Conservation (phyloP, 2,797 vertebrate genomes). For the Thunnus albacares region DNA sequence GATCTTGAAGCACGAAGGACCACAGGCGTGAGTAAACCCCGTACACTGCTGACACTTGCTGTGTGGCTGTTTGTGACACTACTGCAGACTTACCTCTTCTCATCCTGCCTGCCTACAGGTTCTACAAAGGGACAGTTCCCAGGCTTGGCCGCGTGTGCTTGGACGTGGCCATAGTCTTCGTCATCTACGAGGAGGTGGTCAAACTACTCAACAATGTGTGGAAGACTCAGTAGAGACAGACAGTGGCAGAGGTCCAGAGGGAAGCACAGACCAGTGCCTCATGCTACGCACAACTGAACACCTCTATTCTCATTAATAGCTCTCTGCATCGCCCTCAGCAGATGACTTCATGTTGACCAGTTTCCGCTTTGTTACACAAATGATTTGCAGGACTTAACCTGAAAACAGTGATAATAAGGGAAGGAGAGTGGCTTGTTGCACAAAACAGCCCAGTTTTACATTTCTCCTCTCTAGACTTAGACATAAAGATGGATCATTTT, state of each 20-base stretch:
- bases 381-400: slow-evolving; percentile 10
- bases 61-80: not conserved
- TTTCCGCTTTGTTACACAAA: slow-evolving; percentile 26
- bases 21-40: slow-evolving; percentile 84
- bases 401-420: slow-evolving; percentile 1
- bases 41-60: not conserved
- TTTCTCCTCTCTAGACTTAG: slow-evolving; percentile 14
- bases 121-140: slow-evolving; percentile 89
- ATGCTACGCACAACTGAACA: slow-evolving; percentile 71
- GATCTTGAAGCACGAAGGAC: slow-evolving; percentile 89
- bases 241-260: slow-evolving; percentile 25
- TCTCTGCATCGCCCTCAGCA: slow-evolving; percentile 36
- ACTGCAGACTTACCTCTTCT: not conserved
- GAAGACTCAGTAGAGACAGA: slow-evolving; percentile 81
- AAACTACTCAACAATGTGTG: slow-evolving; percentile 85
- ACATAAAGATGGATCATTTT: slow-evolving; percentile 11
- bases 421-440: slow-evolving; percentile 3
- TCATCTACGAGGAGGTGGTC: slow-evolving; percentile 88
- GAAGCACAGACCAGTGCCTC: slow-evolving; percentile 66
- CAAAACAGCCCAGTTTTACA: slow-evolving; percentile 5
- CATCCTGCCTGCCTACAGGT: slow-evolving; percentile 65
- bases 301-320: slow-evolving; percentile 55
- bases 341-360: slow-evolving; percentile 35
- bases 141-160: slow-evolving; percentile 84
- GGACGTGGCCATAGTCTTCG: slow-evolving; percentile 87